phyloP scores from a whole-genome alignment of 37 sponge, comb jelly and placozoan species.

The Chondrosia reniformis region DNA sequence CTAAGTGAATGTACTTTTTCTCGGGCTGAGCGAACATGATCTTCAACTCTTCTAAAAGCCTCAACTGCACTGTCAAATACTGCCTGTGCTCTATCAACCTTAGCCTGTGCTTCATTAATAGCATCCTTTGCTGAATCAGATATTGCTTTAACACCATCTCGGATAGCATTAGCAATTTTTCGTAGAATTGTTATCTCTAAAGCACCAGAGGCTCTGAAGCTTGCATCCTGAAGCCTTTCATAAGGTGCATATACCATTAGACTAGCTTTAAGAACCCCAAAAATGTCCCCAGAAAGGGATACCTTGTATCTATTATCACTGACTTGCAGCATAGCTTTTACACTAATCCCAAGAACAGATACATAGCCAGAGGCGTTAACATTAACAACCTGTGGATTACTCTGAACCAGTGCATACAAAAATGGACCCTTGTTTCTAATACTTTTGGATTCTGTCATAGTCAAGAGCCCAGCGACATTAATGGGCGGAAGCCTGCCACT shows the following conservation, averaged over 20 bases:
- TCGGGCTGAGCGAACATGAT: not conserved
- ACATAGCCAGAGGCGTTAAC: constrained; percentile 22
- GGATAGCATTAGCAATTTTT: not conserved
- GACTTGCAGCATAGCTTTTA: constrained; percentile 13
- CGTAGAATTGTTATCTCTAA: not conserved
- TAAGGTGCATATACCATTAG: not conserved
- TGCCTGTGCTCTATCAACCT: not conserved
- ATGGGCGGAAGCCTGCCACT: constrained; percentile 6
- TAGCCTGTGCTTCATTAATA: not conserved
- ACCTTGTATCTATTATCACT: constrained; percentile 4
- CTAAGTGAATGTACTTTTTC: not conserved
- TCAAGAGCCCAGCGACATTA: constrained; percentile 4
- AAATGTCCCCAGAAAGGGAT: constrained; percentile 2
- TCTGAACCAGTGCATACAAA: not conserved
- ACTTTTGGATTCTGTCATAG: constrained; percentile 21
- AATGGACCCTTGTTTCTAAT: constrained; percentile 16
- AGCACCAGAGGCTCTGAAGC: constrained; percentile 1
- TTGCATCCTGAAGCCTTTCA: not conserved
- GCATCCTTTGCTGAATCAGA: not conserved
- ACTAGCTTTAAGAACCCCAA: not conserved
- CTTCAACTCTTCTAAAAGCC: not conserved
- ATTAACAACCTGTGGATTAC: not conserved
- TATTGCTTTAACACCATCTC: not conserved
- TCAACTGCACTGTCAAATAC: constrained; percentile 9
- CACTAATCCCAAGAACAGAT: constrained; percentile 7